Percentiles rank a stretch among this genome's conserved stretches.
phyloP scores from a whole-genome alignment of 2,888 invertebrate genomes.

The Philhelius pedissequus region DNA sequence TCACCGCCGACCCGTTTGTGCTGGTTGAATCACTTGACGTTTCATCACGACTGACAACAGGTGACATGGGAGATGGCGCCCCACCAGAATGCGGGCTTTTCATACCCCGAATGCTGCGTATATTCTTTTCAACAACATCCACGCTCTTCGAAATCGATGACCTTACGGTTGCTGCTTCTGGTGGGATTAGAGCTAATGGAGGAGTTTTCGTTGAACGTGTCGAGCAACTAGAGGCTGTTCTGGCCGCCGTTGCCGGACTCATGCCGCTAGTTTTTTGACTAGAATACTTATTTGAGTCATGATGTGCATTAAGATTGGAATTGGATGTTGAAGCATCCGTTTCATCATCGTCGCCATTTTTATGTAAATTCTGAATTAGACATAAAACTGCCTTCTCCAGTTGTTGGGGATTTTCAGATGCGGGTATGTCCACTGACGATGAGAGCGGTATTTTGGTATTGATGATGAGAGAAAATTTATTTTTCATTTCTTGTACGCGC shows the following conservation, averaged over 20 bases:
- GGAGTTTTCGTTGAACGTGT: constrained; percentile 74
- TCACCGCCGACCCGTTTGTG: constrained; percentile 30
- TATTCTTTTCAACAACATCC: constrained; percentile 76
- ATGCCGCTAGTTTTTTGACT: constrained; percentile 51
- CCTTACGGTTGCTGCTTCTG: constrained; percentile 77
- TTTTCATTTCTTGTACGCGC: constrained; percentile 89
- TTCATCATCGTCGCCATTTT: constrained; percentile 71
- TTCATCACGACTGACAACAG: constrained; percentile 49
- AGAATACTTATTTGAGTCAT: constrained; percentile 44
- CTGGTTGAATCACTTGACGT: constrained; percentile 52
- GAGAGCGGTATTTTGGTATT: constrained; percentile 79
- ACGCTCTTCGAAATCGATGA: constrained; percentile 79
- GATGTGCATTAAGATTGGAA: constrained; percentile 45
- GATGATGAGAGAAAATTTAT: constrained; percentile 86
- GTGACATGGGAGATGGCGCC: constrained; percentile 38
- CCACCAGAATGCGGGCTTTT: constrained; percentile 45
- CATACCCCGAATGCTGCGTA: constrained; percentile 72
- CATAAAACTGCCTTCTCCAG: constrained; percentile 87
- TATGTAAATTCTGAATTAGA: constrained; percentile 81
- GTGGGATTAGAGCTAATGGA: constrained; percentile 77
- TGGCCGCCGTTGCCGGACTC: constrained; percentile 60
- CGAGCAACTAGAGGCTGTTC: constrained; percentile 45
- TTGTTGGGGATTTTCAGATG: constrained; percentile 85
- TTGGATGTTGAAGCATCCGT: constrained; percentile 54
- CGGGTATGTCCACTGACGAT: constrained; percentile 77